Base-by-base conservation (phyloP, 2,113 vertebrate genomes). In the Cheirogaleus medius region DNA sequence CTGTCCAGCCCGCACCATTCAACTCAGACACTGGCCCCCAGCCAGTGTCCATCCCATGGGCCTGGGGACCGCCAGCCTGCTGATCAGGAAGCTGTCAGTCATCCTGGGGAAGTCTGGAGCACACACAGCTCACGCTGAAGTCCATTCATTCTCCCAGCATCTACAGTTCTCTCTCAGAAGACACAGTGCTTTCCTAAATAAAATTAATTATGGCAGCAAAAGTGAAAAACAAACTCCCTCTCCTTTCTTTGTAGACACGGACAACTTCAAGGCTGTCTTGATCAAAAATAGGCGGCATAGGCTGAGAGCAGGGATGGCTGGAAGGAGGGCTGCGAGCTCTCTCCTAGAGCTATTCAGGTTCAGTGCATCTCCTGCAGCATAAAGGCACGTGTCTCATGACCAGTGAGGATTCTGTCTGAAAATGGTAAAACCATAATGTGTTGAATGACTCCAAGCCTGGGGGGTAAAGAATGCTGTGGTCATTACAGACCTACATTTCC, bases 131-230 rank as follows among this genome's bases (percentile, higher is more conserved):
- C 14, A 0, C 37, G 47, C 44, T 1, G 0, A 5, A 25, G 37
- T 42, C 73, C 81, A 44, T 74, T 37, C 18, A 7, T 64, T 92
- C 77, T 69, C 42, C 76, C 6, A 0, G 71, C 15, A 37, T 66
- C 76, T 71, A 63, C 54, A 42, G 4, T 74, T 66, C 47, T 73
- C 20, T 60, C 76, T 73, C n/a, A 27, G 44, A 82, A 78, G 87
- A 87, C 83, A 82, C 39, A 73, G 12, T n/a, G 63, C 49, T 68
- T 78, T 88, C 66, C 87, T 49, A 83, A 94, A 86, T 56, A 87
- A 87, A 91, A 95, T 66, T 29, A 80, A 56, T 73, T 18, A 81
- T 32, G 69, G 74, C n/a, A 58, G 49, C 92, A 80, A 80, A 90
- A 52, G 63, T 90, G 78, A 44, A 74, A 76, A 94, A 54, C 78